phyloP scores from a whole-genome alignment of 2,797 vertebrate genomes.

The Hemitrygon akajei region DNA sequence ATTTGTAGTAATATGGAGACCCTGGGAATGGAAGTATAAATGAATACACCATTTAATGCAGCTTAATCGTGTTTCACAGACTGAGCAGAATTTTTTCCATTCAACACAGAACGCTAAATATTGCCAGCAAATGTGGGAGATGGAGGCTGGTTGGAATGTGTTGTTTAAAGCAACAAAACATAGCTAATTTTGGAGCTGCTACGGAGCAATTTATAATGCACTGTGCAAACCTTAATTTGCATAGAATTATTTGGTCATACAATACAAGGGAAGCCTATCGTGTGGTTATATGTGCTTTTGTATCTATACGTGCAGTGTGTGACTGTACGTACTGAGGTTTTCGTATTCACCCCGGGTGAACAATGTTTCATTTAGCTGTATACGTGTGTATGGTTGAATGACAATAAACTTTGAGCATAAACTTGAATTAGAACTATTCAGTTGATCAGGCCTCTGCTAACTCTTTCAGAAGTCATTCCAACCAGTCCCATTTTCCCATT shows the following conservation, averaged over 20 bases:
- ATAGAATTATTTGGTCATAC: background rate
- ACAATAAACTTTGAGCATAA: too few species aligned
- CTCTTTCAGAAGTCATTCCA: background rate
- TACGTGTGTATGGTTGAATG: too few species aligned
- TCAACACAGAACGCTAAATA: background rate
- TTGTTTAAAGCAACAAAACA: background rate
- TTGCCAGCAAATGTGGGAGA: background rate
- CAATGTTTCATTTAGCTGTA: too few species aligned
- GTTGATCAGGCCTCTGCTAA: background rate
- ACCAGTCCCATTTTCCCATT: background rate
- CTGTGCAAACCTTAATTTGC: background rate
- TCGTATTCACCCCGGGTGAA: too few species aligned
- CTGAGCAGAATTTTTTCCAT: background rate
- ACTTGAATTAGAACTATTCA: too few species aligned
- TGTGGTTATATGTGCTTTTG: too few species aligned
- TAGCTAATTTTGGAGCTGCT: background rate
- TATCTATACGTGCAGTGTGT: too few species aligned
- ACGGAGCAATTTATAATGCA: background rate
- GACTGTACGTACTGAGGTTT: too few species aligned
- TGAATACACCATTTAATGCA: background rate
- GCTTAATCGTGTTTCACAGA: background rate
- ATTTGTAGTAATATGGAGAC: background rate
- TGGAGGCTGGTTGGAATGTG: background rate
- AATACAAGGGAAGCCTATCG: too few species aligned
- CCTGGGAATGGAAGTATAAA: conserved; percentile 6